Conservation (phyloP, 1,140 invertebrate genomes). For the Heliconius hermathena region DNA sequence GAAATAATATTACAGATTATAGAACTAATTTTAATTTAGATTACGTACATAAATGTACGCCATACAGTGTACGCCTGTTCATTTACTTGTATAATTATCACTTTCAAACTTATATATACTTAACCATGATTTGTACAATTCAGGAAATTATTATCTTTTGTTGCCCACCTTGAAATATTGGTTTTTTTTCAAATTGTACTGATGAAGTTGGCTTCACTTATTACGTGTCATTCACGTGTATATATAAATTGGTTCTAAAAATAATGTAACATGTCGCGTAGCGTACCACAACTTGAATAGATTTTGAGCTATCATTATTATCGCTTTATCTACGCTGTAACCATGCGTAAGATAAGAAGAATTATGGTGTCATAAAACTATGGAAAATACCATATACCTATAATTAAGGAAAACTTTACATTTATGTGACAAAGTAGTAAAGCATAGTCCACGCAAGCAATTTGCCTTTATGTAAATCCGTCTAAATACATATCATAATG, state of each 20-base stretch:
- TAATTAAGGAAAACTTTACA: background rate
- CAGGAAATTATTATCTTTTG: constrained; percentile 37
- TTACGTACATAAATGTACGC: no score
- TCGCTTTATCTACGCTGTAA: constrained; percentile 13
- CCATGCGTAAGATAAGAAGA: constrained; percentile 1
- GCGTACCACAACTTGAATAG: background rate
- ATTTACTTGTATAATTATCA: background rate
- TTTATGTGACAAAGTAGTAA: background rate
- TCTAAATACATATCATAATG: no score
- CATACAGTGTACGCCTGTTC: no score
- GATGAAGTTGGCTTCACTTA: background rate
- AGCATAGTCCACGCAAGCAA: background rate
- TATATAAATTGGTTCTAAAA: constrained; percentile 10
- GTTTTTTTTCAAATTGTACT: constrained; percentile 23
- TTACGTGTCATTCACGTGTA: constrained; percentile 10
- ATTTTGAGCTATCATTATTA: background rate
- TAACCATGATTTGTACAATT: constrained; percentile 16
- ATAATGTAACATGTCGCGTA: constrained; percentile 1
- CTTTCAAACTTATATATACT: background rate
- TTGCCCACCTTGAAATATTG: constrained; percentile 44
- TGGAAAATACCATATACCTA: constrained; percentile 12
- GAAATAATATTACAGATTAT: background rate
- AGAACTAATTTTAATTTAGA: background rate
- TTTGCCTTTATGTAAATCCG: no score
- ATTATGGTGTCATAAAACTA: constrained; percentile 3